Conservation (phyloP, 2,888 invertebrate species). For the Cabera pusaria region DNA sequence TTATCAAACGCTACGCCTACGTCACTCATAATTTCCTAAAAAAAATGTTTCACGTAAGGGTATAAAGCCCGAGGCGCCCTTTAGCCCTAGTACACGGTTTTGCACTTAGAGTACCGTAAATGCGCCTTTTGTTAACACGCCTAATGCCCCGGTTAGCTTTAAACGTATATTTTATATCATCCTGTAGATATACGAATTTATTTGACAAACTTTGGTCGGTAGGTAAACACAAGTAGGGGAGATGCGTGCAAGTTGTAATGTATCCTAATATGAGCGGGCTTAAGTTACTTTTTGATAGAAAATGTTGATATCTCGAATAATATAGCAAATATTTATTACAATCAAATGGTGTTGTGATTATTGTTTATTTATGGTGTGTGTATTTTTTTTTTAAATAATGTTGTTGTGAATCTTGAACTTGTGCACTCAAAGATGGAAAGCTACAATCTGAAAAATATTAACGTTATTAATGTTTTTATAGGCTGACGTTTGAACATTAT, state of each 20-base stretch:
- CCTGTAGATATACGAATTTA: slow-evolving; percentile 24
- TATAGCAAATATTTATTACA: too few species aligned
- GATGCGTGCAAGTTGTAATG: slow-evolving; percentile 1
- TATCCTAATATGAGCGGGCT: background rate
- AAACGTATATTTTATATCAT: slow-evolving; percentile 42
- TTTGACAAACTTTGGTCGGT: slow-evolving; percentile 13
- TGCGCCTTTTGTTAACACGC: slow-evolving; percentile 72
- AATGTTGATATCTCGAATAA: too few species aligned
- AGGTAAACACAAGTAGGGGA: too few species aligned
- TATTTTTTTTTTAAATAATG: too few species aligned
- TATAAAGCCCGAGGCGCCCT: slow-evolving; percentile 25
- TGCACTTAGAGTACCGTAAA: slow-evolving; percentile 69
- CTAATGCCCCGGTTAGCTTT: slow-evolving; percentile 58
- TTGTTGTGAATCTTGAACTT: too few species aligned
- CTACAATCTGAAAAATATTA: too few species aligned
- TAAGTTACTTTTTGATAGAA: too few species aligned
- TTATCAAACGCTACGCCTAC: slow-evolving; percentile 14
- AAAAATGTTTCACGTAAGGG: slow-evolving; percentile 27
- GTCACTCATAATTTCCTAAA: slow-evolving; percentile 31
- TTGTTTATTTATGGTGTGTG: too few species aligned
- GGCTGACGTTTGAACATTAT: too few species aligned
- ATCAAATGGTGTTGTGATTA: too few species aligned
- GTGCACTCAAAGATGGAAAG: too few species aligned
- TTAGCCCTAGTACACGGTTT: slow-evolving; percentile 42
- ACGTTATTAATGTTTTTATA: too few species aligned